Conservation (phyloP, 2,113 vertebrate species). For the Mesocricetus auratus region DNA sequence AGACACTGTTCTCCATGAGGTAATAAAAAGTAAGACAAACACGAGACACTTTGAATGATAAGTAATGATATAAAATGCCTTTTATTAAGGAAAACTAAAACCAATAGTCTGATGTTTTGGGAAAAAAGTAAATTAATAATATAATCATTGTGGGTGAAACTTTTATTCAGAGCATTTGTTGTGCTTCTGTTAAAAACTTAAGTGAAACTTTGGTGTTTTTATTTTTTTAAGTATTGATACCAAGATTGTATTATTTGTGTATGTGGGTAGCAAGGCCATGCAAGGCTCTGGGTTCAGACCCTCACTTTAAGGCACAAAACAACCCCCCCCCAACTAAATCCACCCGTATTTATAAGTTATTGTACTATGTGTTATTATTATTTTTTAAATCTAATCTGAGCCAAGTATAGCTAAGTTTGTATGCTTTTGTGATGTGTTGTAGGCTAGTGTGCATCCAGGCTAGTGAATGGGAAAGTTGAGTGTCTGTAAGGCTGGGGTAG, state of each 20-base stretch:
- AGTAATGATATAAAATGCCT: conserved; percentile 13
- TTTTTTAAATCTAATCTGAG: conserved; percentile 21
- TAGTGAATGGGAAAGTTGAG: background rate
- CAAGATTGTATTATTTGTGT: conserved; percentile 24
- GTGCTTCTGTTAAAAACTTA: conserved; percentile 59
- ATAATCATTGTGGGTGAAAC: conserved; percentile 18
- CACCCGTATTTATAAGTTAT: background rate
- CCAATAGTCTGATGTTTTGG: background rate
- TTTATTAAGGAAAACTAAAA: conserved; percentile 47
- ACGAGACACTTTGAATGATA: background rate
- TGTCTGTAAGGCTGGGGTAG: conserved; percentile 26
- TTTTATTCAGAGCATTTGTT: conserved; percentile 11
- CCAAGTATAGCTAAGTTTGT: conserved; percentile 48
- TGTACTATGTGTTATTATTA: background rate
- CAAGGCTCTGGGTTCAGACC: background rate
- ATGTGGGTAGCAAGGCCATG: background rate
- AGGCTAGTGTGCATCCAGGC: background rate
- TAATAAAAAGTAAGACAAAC: conserved; percentile 41
- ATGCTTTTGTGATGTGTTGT: conserved; percentile 30
- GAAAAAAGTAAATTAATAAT: conserved; percentile 29
- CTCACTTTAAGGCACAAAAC: background rate
- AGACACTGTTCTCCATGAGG: background rate
- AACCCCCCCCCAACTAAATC: background rate
- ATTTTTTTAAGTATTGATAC: background rate
- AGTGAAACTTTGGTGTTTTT: no score